These are phyloP conservation scores for Poecile atricapillus DNA, from an alignment of 2,113 vertebrate genomes.

Conservation along the genomic window DNA sequence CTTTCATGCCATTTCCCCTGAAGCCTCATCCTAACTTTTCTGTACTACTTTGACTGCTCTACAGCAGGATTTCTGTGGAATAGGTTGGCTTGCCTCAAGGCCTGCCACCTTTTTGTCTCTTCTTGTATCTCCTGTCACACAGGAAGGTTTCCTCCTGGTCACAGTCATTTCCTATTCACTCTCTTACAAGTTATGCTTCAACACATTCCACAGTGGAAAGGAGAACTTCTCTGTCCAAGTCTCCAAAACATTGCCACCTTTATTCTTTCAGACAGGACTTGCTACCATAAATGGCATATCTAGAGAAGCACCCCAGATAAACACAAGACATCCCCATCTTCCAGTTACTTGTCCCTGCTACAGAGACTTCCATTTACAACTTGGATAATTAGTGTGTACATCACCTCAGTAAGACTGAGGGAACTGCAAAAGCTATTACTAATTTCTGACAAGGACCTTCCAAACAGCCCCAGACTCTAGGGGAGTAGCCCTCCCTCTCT, in stretches of 20 bases:
- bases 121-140: neutral
- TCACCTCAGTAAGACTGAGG: neutral
- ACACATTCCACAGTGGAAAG: neutral
- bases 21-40: neutral
- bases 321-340: neutral
- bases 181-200: neutral
- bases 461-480: neutral
- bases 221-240: neutral
- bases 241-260: neutral
- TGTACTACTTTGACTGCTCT: neutral
- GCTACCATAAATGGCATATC: neutral
- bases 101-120: neutral
- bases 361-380: neutral
- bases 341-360: neutral
- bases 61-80: neutral
- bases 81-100: neutral
- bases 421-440: neutral
- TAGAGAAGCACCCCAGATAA: neutral
- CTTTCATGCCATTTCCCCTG: neutral
- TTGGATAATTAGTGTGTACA: accelerated
- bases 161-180: neutral
- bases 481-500: neutral
- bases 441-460: neutral
- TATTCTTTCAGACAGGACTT: neutral
- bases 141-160: neutral